Conservation (phyloP, 2,888 invertebrate species). For the Ephialtes manifestator region DNA sequence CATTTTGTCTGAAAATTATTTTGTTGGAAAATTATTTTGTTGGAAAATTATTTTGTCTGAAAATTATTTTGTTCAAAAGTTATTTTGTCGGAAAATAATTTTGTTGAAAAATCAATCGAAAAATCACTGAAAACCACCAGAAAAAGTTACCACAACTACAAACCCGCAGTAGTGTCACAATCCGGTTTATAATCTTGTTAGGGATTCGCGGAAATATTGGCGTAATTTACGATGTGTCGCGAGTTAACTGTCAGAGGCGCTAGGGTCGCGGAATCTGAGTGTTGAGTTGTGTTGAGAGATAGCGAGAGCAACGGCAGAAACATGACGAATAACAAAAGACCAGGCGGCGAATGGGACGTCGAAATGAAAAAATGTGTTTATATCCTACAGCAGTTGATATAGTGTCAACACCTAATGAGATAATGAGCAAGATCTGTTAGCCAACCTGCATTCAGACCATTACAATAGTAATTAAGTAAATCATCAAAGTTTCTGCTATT, state of each 20-base stretch:
- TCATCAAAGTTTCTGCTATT: too few relatives aligned
- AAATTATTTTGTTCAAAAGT: too few relatives aligned
- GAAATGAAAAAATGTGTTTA: conserved; percentile 3
- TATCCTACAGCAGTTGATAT: background rate
- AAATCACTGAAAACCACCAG: background rate
- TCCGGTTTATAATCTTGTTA: conserved; percentile 85
- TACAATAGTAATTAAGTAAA: too few relatives aligned
- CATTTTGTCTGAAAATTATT: too few relatives aligned
- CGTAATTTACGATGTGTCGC: conserved; percentile 85
- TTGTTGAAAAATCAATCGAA: too few relatives aligned
- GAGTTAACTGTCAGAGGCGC: conserved; percentile 65
- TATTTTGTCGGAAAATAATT: too few relatives aligned
- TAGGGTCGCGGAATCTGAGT: conserved; percentile 43
- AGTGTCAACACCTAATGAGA: background rate
- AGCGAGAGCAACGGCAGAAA: conserved; percentile 2
- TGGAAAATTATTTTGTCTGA: too few relatives aligned
- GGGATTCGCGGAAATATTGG: conserved; percentile 86
- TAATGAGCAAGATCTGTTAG: background rate
- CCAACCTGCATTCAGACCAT: too few relatives aligned
- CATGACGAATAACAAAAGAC: conserved; percentile 2
- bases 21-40: too few relatives aligned
- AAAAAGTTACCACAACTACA: conserved; percentile 1
- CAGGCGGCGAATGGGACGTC: background rate
- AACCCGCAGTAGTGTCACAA: conserved; percentile 76
- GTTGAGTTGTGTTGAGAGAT: conserved; percentile 8